These are phyloP conservation scores for Platycnemis pennipes DNA, from an alignment of 2,888 invertebrate genomes.

Conservation along the genomic window DNA sequence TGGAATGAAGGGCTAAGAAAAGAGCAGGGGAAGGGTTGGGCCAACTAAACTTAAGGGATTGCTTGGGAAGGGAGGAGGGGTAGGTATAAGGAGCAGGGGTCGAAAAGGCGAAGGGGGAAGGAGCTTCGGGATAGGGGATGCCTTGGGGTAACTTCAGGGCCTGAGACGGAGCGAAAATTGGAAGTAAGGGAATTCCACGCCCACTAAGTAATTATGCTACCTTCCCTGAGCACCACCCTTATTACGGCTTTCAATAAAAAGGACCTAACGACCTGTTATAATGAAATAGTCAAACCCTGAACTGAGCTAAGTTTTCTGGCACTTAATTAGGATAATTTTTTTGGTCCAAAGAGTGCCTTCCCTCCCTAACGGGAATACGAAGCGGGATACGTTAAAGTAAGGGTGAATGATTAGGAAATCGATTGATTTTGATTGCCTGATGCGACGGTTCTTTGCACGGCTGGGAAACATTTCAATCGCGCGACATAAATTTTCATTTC, in stretches of 20 bases:
- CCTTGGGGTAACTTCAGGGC: background rate
- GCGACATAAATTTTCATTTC: background rate
- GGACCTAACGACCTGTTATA: conserved; percentile 64
- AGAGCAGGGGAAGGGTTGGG: conserved; percentile 18
- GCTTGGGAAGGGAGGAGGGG: background rate
- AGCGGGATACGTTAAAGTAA: background rate
- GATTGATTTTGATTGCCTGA: background rate
- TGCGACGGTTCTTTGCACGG: background rate
- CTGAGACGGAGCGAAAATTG: conserved; percentile 11
- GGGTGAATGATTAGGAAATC: background rate
- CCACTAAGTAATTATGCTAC: conserved; percentile 63
- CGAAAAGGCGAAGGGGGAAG: background rate
- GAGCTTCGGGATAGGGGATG: background rate
- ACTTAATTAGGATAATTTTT: conserved; percentile 55
- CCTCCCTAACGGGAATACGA: conserved; percentile 14
- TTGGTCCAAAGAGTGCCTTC: background rate
- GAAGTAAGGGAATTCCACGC: conserved; percentile 45
- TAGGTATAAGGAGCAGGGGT: background rate
- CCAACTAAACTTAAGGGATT: background rate
- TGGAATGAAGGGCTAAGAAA: background rate
- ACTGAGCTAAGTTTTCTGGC: conserved; percentile 51
- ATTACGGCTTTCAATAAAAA: conserved; percentile 58
- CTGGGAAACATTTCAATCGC: background rate
- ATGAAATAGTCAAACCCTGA: conserved; percentile 65
- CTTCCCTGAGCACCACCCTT: conserved; percentile 59